A percentile compares a stretch with the other conserved stretches of the same genome.
These are phyloP conservation scores for Hucho hucho DNA, from an alignment of 2,113 vertebrate species.

Conservation along the genomic window DNA sequence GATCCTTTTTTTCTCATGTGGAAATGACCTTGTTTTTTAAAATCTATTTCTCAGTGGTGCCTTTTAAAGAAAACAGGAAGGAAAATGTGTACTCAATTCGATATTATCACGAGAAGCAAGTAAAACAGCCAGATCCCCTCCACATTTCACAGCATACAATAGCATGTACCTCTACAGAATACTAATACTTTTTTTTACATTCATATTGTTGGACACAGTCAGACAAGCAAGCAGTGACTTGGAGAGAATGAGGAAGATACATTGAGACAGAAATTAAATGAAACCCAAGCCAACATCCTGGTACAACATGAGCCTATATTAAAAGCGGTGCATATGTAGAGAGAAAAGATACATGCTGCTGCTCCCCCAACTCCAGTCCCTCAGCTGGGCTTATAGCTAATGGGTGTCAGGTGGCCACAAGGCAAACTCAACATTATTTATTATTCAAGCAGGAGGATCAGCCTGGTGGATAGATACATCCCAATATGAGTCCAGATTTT, in stretches of 20 bases:
- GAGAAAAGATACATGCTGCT: slow-evolving; percentile 12
- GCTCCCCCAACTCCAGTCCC: slow-evolving; percentile 10
- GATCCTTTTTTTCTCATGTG: not conserved
- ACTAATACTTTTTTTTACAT: slow-evolving; percentile 12
- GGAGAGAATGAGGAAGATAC: not conserved
- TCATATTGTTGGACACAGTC: not conserved
- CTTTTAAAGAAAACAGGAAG: slow-evolving; percentile 46
- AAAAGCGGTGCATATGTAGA: not conserved
- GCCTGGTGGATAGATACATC: not conserved
- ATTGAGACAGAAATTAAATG: slow-evolving; percentile 3
- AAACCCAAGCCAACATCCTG: slow-evolving; percentile 6
- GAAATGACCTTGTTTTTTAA: slow-evolving; percentile 41
- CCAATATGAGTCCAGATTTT: slow-evolving; percentile 12
- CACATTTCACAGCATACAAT: not conserved
- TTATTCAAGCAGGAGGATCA: slow-evolving; percentile 49
- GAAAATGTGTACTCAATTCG: slow-evolving; percentile 16
- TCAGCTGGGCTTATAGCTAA: slow-evolving; percentile 33
- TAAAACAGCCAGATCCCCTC: not conserved
- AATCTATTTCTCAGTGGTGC: slow-evolving; percentile 35
- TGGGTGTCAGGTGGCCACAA: slow-evolving; percentile 48
- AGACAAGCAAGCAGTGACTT: not conserved
- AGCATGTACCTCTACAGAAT: not conserved
- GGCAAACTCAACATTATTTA: slow-evolving; percentile 56
- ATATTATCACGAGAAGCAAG: not conserved
- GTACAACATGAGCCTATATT: no score